Conservation (phyloP, 2,888 invertebrate genomes). For the Drosophila picticornis region DNA sequence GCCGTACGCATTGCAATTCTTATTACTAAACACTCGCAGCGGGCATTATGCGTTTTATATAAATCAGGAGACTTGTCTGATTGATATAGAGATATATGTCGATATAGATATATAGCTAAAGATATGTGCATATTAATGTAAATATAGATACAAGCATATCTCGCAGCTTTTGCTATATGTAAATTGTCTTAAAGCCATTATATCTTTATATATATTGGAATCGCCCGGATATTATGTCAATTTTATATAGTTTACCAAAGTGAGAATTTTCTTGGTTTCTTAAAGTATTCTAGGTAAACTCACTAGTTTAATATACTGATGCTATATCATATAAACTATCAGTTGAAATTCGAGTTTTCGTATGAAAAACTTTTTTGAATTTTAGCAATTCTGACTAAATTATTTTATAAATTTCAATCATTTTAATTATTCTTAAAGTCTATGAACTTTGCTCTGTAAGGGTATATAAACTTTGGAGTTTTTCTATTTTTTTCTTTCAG, state of each 20-base stretch:
- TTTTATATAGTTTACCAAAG: neutral
- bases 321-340: too few species aligned
- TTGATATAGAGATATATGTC: neutral
- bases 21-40: neutral
- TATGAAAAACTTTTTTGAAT: neutral
- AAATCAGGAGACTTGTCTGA: neutral
- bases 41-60: neutral
- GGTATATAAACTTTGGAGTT: neutral
- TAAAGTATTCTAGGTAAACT: neutral
- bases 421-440: neutral
- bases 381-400: neutral
- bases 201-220: neutral
- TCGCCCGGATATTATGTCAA: neutral
- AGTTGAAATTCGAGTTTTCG: neutral
- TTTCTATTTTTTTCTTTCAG: constrained; percentile 13
- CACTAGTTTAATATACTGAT: too few species aligned
- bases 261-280: neutral
- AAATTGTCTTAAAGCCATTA: neutral
- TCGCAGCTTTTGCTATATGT: neutral
- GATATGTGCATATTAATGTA: too few species aligned
- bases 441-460: neutral
- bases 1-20: constrained; percentile 59
- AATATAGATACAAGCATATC: too few species aligned
- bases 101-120: too few species aligned
- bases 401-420: neutral